Percentiles rank a stretch among this genome's conserved stretches.
Conservation (phyloP, 2,113 vertebrate species). For the Lethenteron camtschaticum region DNA sequence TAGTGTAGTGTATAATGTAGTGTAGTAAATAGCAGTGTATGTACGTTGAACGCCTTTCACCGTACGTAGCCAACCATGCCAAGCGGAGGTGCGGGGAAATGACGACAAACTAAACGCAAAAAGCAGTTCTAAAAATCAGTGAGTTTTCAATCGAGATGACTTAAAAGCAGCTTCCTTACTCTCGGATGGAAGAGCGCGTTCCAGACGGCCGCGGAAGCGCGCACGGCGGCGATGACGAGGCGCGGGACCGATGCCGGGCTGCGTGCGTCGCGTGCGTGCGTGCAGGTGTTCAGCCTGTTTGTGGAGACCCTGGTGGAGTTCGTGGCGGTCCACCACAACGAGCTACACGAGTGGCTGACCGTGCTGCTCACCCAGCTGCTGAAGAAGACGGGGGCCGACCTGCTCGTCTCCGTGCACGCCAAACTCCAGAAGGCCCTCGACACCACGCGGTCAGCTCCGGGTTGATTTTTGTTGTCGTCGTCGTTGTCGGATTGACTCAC, state of each 20-base stretch:
- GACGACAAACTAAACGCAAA: too few relatives aligned
- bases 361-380: conserved; percentile 86
- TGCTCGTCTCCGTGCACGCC: conserved; percentile 85
- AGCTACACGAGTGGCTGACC: conserved; percentile 95
- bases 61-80: too few relatives aligned
- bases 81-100: too few relatives aligned
- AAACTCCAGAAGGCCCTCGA: conserved; percentile 96
- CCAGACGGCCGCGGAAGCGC: too few relatives aligned
- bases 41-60: too few relatives aligned
- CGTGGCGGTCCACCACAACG: conserved; percentile 75
- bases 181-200: too few relatives aligned
- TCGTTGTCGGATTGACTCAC: neutral
- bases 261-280: neutral
- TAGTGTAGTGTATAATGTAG: too few relatives aligned
- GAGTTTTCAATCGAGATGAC: too few relatives aligned
- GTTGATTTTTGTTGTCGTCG: neutral
- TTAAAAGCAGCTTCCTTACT: too few relatives aligned
- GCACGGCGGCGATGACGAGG: too few relatives aligned
- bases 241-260: neutral
- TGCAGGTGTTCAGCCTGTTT: conserved; percentile 96
- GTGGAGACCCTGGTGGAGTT: conserved; percentile 95
- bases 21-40: too few relatives aligned
- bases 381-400: conserved; percentile 94
- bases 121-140: too few relatives aligned
- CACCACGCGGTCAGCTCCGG: conserved; percentile 47